These are phyloP conservation scores for Vireo altiloquus DNA, from an alignment of 2,113 vertebrate species.

Conservation along the genomic window DNA sequence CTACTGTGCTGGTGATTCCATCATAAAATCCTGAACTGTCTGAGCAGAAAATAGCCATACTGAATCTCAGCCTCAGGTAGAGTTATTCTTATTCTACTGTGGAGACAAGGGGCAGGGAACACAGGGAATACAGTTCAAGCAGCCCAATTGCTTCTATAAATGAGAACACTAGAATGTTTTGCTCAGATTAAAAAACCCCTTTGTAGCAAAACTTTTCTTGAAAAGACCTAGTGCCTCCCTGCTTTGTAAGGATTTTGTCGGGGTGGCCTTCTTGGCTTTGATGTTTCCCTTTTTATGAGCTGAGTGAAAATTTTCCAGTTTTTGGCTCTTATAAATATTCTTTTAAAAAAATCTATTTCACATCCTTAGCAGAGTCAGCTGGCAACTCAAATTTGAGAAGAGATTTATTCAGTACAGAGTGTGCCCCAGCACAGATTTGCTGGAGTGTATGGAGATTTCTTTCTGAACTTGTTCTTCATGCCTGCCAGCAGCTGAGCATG, in stretches of 20 bases:
- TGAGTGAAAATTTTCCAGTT: not conserved
- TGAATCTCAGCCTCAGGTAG: not conserved
- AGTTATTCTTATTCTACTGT: not conserved
- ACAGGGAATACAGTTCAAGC: not conserved
- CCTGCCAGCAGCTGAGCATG: not conserved
- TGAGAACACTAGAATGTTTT: not conserved
- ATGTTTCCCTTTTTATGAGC: not conserved
- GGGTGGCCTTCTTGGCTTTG: not conserved
- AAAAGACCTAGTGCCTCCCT: not conserved
- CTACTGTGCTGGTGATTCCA: not conserved
- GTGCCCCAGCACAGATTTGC: not conserved
- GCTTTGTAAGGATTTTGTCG: not conserved
- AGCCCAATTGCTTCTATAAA: not conserved
- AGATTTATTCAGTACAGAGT: not conserved
- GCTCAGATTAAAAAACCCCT: not conserved
- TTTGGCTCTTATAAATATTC: not conserved
- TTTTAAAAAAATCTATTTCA: not conserved
- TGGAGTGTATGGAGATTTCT: not conserved
- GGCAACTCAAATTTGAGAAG: not conserved
- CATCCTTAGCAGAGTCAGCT: not conserved
- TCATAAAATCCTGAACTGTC: not conserved
- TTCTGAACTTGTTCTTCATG: not conserved
- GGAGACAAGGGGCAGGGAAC: not conserved
- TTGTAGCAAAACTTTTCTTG: not conserved
- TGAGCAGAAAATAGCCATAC: not conserved